Percentiles rank a stretch among this genome's conserved stretches.
These are phyloP conservation scores for Agapornis roseicollis DNA, from an alignment of 2,113 vertebrate genomes.

Conservation along the genomic window DNA sequence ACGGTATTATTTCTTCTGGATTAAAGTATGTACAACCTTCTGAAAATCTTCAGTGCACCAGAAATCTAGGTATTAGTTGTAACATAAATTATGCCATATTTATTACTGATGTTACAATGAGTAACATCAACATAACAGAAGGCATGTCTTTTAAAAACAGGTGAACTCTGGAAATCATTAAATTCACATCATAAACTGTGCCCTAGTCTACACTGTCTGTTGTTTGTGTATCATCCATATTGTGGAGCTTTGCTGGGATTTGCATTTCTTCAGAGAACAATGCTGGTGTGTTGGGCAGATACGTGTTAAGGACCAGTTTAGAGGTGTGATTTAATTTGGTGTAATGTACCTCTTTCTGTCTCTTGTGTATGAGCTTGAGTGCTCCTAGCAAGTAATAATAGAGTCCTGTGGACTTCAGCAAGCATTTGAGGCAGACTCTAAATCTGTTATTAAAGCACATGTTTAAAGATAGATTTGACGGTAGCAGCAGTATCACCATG, in stretches of 20 bases:
- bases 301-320: neutral
- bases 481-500: neutral
- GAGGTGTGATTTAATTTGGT: neutral
- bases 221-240: neutral
- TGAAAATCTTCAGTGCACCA: neutral
- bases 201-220: neutral
- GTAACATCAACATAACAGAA: neutral
- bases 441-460: neutral
- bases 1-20: neutral
- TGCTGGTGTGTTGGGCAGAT: neutral
- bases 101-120: neutral
- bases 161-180: neutral
- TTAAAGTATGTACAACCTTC: neutral
- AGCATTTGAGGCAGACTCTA: neutral
- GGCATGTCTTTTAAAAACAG: neutral
- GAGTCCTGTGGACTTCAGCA: neutral
- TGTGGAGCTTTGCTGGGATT: neutral
- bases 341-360: neutral
- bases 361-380: neutral
- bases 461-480: neutral
- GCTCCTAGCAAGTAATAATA: neutral
- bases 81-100: neutral
- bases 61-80: neutral
- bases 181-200: neutral
- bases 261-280: neutral